Percentiles rank a stretch among this genome's conserved stretches.
phyloP scores from a whole-genome alignment of 1,140 invertebrate species.

The Drosophila sp. region DNA sequence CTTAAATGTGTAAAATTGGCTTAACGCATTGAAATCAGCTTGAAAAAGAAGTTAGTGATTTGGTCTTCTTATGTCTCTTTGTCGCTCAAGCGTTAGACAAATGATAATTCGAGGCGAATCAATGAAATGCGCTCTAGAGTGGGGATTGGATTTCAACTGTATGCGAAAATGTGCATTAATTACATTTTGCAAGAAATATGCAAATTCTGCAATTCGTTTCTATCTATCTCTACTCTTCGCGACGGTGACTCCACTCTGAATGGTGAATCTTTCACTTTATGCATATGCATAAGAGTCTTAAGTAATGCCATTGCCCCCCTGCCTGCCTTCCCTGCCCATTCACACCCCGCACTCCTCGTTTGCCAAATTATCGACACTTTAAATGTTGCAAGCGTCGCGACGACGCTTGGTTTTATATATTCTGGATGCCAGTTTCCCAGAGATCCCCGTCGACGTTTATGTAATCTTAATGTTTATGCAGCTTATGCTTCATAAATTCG shows the following conservation, averaged over 20 bases:
- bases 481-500: constrained; percentile 79
- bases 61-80: too few relatives aligned
- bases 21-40: too few relatives aligned
- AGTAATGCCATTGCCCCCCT: constrained; percentile 26
- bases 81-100: too few relatives aligned
- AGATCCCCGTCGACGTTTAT: constrained; percentile 67
- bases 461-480: constrained; percentile 80
- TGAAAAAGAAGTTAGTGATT: too few relatives aligned
- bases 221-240: not conserved
- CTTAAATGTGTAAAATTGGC: too few relatives aligned
- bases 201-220: not conserved
- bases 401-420: constrained; percentile 28
- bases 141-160: not conserved
- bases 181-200: constrained; percentile 1
- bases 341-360: not conserved
- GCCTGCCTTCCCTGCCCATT: not conserved
- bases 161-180: constrained; percentile 1
- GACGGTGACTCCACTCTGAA: constrained; percentile 20
- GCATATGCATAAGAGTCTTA: constrained; percentile 73
- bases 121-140: not conserved
- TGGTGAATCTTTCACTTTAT: constrained; percentile 37
- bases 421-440: constrained; percentile 10
- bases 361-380: constrained; percentile 76
- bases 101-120: not conserved
- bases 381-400: constrained; percentile 71